Evolutionary conservation across 2,797 vertebrate species (phyloP).

Genomic region (Anisognathus igniventris): DNA sequence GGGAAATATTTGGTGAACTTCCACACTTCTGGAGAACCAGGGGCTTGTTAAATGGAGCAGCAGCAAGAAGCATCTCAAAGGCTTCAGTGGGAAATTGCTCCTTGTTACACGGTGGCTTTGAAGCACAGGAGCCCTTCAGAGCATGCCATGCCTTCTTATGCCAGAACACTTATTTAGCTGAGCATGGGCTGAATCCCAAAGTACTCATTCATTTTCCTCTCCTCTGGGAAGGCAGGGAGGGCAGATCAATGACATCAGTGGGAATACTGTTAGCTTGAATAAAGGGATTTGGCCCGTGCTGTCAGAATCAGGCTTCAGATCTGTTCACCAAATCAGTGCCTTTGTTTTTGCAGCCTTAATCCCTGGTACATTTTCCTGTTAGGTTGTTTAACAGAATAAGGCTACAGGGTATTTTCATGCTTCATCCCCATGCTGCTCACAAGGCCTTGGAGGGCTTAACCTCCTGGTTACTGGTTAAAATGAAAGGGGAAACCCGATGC

Average conservation of each 20-base stretch:
- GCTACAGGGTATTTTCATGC: not conserved
- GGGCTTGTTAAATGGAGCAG: slow-evolving; percentile 8
- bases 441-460: not conserved
- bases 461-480: not conserved
- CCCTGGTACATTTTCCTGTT: slow-evolving; percentile 22
- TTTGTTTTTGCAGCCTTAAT: slow-evolving; percentile 49
- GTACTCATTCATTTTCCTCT: slow-evolving; percentile 20
- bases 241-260: slow-evolving; percentile 37
- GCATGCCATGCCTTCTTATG: not conserved
- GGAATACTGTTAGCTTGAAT: slow-evolving; percentile 48
- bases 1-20: slow-evolving; percentile 15
- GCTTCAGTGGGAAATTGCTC: slow-evolving; percentile 19
- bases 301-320: slow-evolving; percentile 36
- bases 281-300: slow-evolving; percentile 45
- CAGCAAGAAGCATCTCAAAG: not conserved
- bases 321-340: not conserved
- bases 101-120: not conserved
- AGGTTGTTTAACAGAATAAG: slow-evolving; percentile 22
- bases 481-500: not conserved
- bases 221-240: not conserved
- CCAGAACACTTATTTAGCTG: slow-evolving; percentile 13
- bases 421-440: not conserved
- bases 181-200: slow-evolving; percentile 53
- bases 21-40: not conserved
- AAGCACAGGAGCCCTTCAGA: not conserved